Percentiles rank a stretch among this genome's conserved stretches.
Conservation (phyloP, 2,888 invertebrate species). For the Tetragnatha montana region DNA sequence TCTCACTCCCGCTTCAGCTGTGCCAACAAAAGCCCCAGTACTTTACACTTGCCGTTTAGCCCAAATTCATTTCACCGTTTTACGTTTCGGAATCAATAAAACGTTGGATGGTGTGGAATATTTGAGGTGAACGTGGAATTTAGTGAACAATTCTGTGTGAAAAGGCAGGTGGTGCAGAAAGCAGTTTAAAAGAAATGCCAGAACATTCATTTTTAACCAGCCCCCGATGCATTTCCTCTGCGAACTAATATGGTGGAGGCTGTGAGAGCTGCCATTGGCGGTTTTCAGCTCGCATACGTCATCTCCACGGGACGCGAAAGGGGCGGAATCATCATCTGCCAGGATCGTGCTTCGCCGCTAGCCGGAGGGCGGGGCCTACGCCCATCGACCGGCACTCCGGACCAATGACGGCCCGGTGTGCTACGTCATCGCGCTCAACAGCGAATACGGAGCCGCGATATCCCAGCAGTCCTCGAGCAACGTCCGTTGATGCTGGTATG, state of each 20-base stretch:
- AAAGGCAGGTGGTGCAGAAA: background rate
- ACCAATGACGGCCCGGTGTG: slow-evolving; percentile 2
- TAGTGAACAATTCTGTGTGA: too few relatives aligned
- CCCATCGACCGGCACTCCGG: slow-evolving; percentile 20
- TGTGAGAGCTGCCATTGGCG: slow-evolving; percentile 55
- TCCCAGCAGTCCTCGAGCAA: background rate
- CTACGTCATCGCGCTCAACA: slow-evolving; percentile 17
- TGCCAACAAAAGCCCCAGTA: background rate
- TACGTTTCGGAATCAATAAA: background rate
- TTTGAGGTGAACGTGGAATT: background rate
- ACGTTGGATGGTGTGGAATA: background rate
- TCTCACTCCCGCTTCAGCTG: background rate
- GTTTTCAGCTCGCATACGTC: slow-evolving; percentile 53
- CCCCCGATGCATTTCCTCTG: slow-evolving; percentile 12
- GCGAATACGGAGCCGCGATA: slow-evolving; percentile 5
- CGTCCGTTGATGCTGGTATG: slow-evolving; percentile 9
- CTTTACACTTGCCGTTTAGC: too few relatives aligned
- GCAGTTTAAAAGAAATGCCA: background rate
- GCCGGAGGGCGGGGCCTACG: slow-evolving; percentile 36
- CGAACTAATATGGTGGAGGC: slow-evolving; percentile 22
- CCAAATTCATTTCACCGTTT: too few relatives aligned
- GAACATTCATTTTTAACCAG: slow-evolving; percentile 17
- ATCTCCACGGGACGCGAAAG: slow-evolving; percentile 25
- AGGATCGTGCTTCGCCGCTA: slow-evolving; percentile 25
- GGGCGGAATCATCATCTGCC: slow-evolving; percentile 17